Percentiles rank a stretch among this genome's conserved stretches.
Conservation (phyloP, 1,140 invertebrate species). For the Drosophila azteca region DNA sequence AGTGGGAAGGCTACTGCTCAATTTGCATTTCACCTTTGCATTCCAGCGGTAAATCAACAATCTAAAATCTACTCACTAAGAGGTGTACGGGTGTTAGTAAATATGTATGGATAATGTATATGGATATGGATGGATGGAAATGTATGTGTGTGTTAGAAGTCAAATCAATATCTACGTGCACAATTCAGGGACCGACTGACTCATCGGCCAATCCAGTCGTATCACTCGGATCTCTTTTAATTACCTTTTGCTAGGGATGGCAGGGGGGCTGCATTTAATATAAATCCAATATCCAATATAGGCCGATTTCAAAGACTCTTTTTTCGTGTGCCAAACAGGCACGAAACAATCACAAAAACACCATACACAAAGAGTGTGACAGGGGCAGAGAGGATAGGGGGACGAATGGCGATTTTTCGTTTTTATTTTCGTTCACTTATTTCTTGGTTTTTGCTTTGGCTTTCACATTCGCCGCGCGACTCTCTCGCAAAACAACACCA, state of each 20-base stretch:
- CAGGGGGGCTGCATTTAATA: constrained; percentile 5
- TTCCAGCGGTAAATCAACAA: constrained; percentile 35
- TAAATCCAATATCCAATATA: neutral
- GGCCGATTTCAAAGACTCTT: neutral
- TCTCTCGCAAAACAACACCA: constrained; percentile 44
- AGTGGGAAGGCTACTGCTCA: constrained; percentile 14
- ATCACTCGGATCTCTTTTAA: constrained; percentile 40
- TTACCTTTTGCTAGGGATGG: constrained; percentile 29
- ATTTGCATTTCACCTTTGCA: constrained; percentile 51
- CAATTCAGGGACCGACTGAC: constrained; percentile 24
- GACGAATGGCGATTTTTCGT: constrained; percentile 62
- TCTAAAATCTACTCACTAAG: constrained; percentile 50
- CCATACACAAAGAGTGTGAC: constrained; percentile 19
- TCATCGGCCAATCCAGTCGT: constrained; percentile 33
- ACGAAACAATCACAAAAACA: constrained; percentile 22
- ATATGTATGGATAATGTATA: constrained; percentile 15
- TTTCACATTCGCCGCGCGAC: constrained; percentile 72
- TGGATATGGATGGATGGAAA: constrained; percentile 28
- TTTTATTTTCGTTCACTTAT: constrained; percentile 82
- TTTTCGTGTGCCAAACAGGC: constrained; percentile 14
- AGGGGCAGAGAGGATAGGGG: constrained; percentile 30
- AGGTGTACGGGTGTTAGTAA: constrained; percentile 8
- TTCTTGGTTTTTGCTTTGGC: constrained; percentile 80
- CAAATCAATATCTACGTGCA: constrained; percentile 38
- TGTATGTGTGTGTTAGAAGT: constrained; percentile 37